A percentile compares a stretch with the other conserved stretches of the same genome.
phyloP scores from a whole-genome alignment of 1,140 invertebrate genomes.

The Papilio helenus region DNA sequence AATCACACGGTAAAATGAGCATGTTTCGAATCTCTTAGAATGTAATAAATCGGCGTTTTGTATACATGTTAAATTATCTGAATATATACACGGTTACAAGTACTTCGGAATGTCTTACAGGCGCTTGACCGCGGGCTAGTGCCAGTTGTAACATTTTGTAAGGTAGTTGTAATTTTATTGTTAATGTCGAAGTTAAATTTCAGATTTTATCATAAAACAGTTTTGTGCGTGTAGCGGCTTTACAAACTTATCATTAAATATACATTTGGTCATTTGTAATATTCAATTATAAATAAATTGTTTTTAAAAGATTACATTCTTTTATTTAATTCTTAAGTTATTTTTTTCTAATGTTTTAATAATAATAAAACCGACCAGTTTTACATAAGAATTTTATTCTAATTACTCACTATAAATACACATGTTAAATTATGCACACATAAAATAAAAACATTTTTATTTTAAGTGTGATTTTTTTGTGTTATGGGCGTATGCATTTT shows the following conservation, averaged over 20 bases:
- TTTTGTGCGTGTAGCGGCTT: conserved; percentile 38
- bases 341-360: not conserved
- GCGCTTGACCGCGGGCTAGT: not conserved
- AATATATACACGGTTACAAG: not conserved
- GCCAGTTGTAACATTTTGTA: conserved; percentile 19
- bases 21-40: conserved; percentile 34
- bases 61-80: conserved; percentile 17
- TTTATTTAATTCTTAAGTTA: not conserved
- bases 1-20: not conserved
- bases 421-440: too few species aligned
- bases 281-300: conserved; percentile 41
- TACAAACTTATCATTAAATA: conserved; percentile 38
- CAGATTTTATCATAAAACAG: conserved; percentile 37
- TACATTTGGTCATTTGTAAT: conserved; percentile 41
- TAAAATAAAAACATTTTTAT: too few species aligned
- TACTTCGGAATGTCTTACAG: conserved; percentile 18
- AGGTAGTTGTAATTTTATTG: conserved; percentile 37
- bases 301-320: conserved; percentile 26
- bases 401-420: not conserved
- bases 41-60: conserved; percentile 10
- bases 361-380: not conserved
- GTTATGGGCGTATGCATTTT: too few species aligned
- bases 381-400: not conserved
- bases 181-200: conserved; percentile 34
- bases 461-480: too few species aligned